Evolutionary conservation across 2,888 invertebrate species (phyloP), one percentile per base, ranked within the genome.

Genomic region (Iselma pallidipennis): DNA sequence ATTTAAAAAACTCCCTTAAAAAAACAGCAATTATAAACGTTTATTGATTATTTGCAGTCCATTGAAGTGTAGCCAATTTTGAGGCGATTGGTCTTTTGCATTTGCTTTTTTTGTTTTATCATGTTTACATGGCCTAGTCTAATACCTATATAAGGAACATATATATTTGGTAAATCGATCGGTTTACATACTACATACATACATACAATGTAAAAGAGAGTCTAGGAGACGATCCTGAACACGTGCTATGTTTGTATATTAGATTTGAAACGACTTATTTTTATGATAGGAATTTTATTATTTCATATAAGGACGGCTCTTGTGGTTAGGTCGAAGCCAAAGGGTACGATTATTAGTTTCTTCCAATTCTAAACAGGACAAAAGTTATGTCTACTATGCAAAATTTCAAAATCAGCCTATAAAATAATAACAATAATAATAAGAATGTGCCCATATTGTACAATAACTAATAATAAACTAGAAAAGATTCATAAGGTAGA

Each of bases 51-150:
- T 29, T 29, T 29, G 1, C n/a, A n/a, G n/a, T n/a, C n/a, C n/a
- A n/a, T n/a, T n/a, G n/a, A n/a, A n/a, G n/a, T n/a, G n/a, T n/a
- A n/a, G n/a, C n/a, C n/a, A n/a, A n/a, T n/a, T 78, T 75, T 75
- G 71, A 74, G 73, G 71, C 73, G 71, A 69, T 72, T 70, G 77
- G 74, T 72, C 76, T 29, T 29, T 29, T 12, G 73, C 77, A 77
- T 78, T 77, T 78, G 75, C 78, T 78, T 76, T 78, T 76, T 74
- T 75, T 77, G 76, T 75, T 37, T 37, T 37, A 4, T 16, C 51
- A 74, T 75, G 78, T 77, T 77, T 77, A 74, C 76, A 77, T 74
- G 76, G 76, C 74, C 65, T 75, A 1, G 37, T 76, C 75, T 76
- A 76, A 77, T 78, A 77, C 72, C 72, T 67, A 64, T 53, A 19